Evolutionary conservation across 2,113 vertebrate genomes (phyloP).

Genomic region (Corvus cornix): DNA sequence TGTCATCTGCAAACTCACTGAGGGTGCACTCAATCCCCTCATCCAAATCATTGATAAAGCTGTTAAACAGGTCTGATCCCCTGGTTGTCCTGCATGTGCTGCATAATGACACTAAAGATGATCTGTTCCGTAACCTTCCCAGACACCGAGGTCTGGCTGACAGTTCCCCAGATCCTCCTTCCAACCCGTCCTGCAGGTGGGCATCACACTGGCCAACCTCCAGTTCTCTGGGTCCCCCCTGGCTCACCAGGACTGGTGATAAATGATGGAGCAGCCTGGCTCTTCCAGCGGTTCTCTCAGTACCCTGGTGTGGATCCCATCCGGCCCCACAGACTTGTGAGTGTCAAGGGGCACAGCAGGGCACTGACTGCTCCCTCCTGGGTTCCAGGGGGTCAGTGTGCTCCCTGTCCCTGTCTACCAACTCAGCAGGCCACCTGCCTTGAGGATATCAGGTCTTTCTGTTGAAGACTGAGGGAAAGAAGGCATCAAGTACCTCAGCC

Average conservation of each 20-base stretch:
- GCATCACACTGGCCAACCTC: background rate
- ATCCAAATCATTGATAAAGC: background rate
- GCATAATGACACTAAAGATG: background rate
- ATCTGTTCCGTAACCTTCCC: background rate
- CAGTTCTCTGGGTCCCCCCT: background rate
- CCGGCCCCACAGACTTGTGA: background rate
- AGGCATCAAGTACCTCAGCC: background rate
- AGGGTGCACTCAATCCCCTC: rapidly evolving
- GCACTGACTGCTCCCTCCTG: background rate
- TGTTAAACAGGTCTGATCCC: background rate
- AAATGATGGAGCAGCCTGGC: background rate
- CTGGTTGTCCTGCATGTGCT: background rate
- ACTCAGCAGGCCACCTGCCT: background rate
- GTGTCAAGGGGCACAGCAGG: background rate
- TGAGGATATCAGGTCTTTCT: rapidly evolving
- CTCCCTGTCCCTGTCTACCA: background rate
- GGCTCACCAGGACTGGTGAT: background rate
- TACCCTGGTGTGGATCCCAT: background rate
- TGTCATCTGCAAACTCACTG: background rate
- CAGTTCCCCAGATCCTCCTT: background rate
- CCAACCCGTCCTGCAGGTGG: background rate
- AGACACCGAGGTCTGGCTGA: background rate
- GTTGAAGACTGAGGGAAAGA: background rate
- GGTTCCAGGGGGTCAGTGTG: background rate
- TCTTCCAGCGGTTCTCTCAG: background rate